A percentile compares a stretch with the other conserved stretches of the same genome.
These are phyloP conservation scores for Homalodisca vitripennis DNA, from an alignment of 1,140 invertebrate species.

Conservation along the genomic window DNA sequence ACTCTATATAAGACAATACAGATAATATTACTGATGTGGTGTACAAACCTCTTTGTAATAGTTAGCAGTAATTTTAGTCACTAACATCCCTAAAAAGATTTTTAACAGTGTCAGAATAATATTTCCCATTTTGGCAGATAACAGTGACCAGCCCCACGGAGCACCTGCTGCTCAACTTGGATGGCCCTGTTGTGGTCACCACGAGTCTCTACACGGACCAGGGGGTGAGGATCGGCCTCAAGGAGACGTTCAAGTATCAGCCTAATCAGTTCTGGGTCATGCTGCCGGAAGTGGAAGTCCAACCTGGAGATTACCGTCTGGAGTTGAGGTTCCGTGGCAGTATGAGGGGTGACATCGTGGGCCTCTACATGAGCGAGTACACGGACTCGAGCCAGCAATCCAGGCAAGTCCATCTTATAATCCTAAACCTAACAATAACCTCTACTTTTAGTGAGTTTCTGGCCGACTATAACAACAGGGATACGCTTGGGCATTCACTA, in stretches of 20 bases:
- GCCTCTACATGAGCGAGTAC: conserved; percentile 79
- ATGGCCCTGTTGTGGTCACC: conserved; percentile 57
- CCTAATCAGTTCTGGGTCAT: conserved; percentile 68
- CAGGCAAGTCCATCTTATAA: too few relatives aligned
- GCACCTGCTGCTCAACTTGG: conserved; percentile 68
- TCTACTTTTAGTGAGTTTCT: too few relatives aligned
- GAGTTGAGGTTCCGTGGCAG: conserved; percentile 65
- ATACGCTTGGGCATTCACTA: too few relatives aligned
- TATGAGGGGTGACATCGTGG: conserved; percentile 68
- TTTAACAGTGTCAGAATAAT: too few relatives aligned
- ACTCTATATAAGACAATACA: too few relatives aligned
- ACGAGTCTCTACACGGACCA: conserved; percentile 40
- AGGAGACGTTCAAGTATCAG: conserved; percentile 52
- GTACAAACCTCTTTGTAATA: too few relatives aligned
- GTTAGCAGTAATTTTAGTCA: too few relatives aligned
- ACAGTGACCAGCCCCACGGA: conserved; percentile 55
- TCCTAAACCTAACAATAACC: too few relatives aligned
- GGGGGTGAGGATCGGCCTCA: conserved; percentile 44
- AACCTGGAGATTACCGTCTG: conserved; percentile 59
- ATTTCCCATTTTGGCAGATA: too few relatives aligned
- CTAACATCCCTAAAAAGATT: too few relatives aligned
- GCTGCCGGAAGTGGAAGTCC: conserved; percentile 51
- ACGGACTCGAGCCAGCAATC: conserved; percentile 52
- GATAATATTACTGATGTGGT: too few relatives aligned
- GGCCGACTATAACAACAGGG: too few relatives aligned